Base-by-base conservation (phyloP, 1,140 invertebrate species). In the Amyelois transitella region DNA sequence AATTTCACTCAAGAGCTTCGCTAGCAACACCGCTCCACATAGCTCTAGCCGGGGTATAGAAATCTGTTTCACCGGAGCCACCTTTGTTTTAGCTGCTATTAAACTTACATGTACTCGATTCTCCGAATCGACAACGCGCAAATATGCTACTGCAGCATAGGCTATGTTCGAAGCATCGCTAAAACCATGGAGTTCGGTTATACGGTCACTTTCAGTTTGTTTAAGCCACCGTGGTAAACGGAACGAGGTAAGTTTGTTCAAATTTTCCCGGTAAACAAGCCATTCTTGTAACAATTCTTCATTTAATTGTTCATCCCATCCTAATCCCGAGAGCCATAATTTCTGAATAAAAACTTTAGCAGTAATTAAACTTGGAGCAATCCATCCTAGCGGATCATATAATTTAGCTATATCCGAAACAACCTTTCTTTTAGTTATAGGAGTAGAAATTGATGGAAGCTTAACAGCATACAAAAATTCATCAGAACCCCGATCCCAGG, bases 31-130 rank as follows among this genome's bases (percentile, higher is more conserved):
- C 0, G 77, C 70, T 4, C 60, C 74, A 44, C 66, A 75, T 1
- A 80, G 32, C 53, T 80, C 79, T 6, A 82, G 49, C 8, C 68
- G 45, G 2, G 67, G 69, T 7, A 79, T 55, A 28, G 57, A 68
- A 1, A 68, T 28, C 14, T 60, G 58, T 43, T 77, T 78, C 0
- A 62, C 38, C 6, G 64, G 73, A 1, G 77, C 66, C 0, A 75
- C 72, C 22, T 64, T 56, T 1, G 69, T 60, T 51, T 77, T 80
- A 5, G 70, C 24, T 1, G 53, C 53, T 0, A 77, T 12, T 0
- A 73, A 43, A 18, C 18, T 50, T 0, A 58, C 20, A 10, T 43
- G 17, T 5, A 58, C 18, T 18, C 43, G 18, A 0, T 43, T 8
- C 4, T 43, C 17, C 0, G 6, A 7, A 21, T 57, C 18, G 6